A percentile compares a stretch with the other conserved stretches of the same genome.
Conservation (phyloP, 2,113 vertebrate species). For the Sigmodon hispidus region DNA sequence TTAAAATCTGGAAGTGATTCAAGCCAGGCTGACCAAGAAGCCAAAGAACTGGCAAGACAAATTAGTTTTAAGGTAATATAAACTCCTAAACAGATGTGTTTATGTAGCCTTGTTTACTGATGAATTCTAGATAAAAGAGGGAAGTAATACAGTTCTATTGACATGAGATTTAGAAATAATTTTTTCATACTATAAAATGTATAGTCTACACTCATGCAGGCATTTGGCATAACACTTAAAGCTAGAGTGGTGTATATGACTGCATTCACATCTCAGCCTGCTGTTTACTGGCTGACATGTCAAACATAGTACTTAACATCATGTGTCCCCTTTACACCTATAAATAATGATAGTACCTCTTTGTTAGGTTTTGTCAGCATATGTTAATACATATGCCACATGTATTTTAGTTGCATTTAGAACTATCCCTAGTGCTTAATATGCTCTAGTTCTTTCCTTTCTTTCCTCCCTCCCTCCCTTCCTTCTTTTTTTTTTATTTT, state of each 20-base stretch:
- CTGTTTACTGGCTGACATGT: not conserved
- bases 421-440: not conserved
- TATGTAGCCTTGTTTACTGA: not conserved
- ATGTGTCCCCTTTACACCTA: constrained; percentile 5
- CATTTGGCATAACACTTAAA: constrained; percentile 6
- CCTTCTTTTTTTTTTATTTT: no score
- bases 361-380: not conserved
- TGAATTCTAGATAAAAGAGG: constrained; percentile 43
- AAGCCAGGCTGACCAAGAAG: constrained; percentile 91
- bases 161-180: constrained; percentile 3
- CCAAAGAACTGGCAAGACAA: constrained; percentile 94
- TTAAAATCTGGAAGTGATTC: constrained; percentile 90
- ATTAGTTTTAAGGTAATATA: constrained; percentile 96
- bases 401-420: constrained; percentile 20
- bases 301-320: not conserved
- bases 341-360: not conserved
- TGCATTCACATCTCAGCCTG: not conserved
- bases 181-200: constrained; percentile 8
- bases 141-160: constrained; percentile 13
- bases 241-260: not conserved
- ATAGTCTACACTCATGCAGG: not conserved
- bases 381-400: not conserved
- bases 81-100: constrained; percentile 32
- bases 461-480: not conserved
- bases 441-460: not conserved